Percentiles rank a stretch among this genome's conserved stretches.
Evolutionary conservation across 2,113 vertebrate species (phyloP).

Genomic region (Dinomys branickii): DNA sequence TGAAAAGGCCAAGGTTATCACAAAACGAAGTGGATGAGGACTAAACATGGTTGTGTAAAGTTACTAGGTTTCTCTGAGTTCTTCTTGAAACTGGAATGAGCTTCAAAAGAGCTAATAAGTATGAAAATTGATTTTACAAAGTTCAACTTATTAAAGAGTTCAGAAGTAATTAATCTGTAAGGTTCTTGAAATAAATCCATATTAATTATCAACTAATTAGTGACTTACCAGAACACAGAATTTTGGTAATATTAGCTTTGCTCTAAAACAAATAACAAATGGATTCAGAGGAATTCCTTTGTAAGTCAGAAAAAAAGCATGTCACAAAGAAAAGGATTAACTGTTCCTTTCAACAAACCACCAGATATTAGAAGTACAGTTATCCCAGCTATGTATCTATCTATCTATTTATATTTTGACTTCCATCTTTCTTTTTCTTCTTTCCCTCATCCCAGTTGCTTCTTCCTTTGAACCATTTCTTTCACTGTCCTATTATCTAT

Average conservation of each 20-base stretch:
- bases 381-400: too few relatives aligned
- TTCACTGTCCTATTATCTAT: too few relatives aligned
- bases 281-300: neutral
- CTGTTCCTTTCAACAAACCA: too few relatives aligned
- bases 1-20: neutral
- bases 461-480: too few relatives aligned
- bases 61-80: neutral
- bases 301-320: neutral
- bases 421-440: too few relatives aligned
- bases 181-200: neutral
- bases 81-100: neutral
- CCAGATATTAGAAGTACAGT: too few relatives aligned
- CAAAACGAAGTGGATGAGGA: neutral
- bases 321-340: neutral
- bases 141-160: neutral
- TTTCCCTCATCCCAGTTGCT: too few relatives aligned
- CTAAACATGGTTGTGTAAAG: neutral
- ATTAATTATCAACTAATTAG: slow-evolving; percentile 36
- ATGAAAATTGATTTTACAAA: slow-evolving; percentile 27
- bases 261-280: slow-evolving; percentile 15
- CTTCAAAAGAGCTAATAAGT: neutral
- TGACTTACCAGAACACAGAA: neutral
- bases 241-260: neutral
- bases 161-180: slow-evolving; percentile 3
- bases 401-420: too few relatives aligned